Percentiles rank a stretch among this genome's conserved stretches.
Conservation (phyloP, 2,888 invertebrate species). For the Lasioglossum zephyrum region DNA sequence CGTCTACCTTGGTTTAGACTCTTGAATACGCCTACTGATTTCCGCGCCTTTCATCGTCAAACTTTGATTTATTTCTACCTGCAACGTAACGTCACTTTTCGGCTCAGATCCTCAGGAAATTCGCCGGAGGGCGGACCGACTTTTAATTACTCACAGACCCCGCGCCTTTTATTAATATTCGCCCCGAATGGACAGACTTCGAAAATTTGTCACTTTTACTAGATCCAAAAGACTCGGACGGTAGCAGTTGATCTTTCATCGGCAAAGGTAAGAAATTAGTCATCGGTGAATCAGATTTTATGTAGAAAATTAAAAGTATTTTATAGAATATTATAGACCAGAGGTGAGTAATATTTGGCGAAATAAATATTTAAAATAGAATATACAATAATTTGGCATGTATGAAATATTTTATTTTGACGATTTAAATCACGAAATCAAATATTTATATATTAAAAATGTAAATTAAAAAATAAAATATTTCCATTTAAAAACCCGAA, state of each 20-base stretch:
- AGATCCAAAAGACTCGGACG: background rate
- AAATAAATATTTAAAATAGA: no score
- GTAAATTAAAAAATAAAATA: no score
- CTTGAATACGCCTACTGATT: constrained; percentile 56
- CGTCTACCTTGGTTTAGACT: constrained; percentile 45
- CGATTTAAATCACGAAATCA: no score
- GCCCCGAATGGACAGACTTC: background rate
- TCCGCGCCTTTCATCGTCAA: constrained; percentile 45
- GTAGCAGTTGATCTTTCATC: background rate
- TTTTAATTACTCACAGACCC: background rate
- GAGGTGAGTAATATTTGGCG: no score
- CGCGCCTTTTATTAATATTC: constrained; percentile 11
- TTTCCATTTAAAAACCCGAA: no score
- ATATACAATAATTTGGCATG: no score
- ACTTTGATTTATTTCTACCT: constrained; percentile 60
- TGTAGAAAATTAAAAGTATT: no score
- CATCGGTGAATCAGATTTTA: no score
- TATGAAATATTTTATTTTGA: no score
- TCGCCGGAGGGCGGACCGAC: background rate
- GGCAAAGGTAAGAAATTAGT: no score
- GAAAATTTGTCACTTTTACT: background rate
- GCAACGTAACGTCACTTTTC: background rate
- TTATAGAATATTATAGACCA: no score
- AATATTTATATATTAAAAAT: no score
- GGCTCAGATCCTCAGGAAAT: background rate